Evolutionary conservation across 2,888 invertebrate genomes (phyloP).

Genomic region (Ochropacha duplaris): DNA sequence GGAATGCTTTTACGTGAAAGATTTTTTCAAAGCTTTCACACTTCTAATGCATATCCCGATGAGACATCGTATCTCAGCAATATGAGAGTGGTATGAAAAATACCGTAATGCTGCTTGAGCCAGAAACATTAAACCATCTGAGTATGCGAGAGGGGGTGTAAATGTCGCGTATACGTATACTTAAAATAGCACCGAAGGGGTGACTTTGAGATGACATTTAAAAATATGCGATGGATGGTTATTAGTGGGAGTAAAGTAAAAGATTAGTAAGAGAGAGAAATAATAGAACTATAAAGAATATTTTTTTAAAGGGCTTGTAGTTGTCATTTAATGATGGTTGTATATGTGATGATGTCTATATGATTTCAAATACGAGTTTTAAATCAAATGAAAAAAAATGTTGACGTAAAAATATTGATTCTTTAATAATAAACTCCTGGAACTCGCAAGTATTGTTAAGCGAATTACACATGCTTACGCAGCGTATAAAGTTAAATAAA

Average conservation of each 20-base stretch:
- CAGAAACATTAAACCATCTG: slow-evolving; percentile 65
- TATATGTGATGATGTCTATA: neutral
- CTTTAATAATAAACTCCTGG: no score
- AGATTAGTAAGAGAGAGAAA: slow-evolving; percentile 7
- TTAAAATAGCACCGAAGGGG: slow-evolving; percentile 57
- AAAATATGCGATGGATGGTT: slow-evolving; percentile 42
- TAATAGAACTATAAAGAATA: neutral
- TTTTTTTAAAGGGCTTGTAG: no score
- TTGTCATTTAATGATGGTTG: neutral
- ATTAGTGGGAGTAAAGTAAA: slow-evolving; percentile 16
- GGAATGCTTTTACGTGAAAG: neutral
- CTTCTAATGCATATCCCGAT: slow-evolving; percentile 34
- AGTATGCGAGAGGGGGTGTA: slow-evolving; percentile 72
- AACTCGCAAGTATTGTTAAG: neutral
- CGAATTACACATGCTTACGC: neutral
- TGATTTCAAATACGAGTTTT: no score
- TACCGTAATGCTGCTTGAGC: slow-evolving; percentile 56
- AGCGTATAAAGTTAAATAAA: slow-evolving; percentile 32
- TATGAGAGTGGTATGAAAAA: slow-evolving; percentile 65
- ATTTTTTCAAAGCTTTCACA: slow-evolving; percentile 8
- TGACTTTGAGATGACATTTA: slow-evolving; percentile 46
- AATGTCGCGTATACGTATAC: slow-evolving; percentile 49
- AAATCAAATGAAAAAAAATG: no score
- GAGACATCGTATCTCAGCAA: slow-evolving; percentile 31
- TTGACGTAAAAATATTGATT: no score